Evolutionary conservation across 2,888 invertebrate genomes (phyloP), one percentile per base, ranked within the genome.

Genomic region (Oasisia sp.): DNA sequence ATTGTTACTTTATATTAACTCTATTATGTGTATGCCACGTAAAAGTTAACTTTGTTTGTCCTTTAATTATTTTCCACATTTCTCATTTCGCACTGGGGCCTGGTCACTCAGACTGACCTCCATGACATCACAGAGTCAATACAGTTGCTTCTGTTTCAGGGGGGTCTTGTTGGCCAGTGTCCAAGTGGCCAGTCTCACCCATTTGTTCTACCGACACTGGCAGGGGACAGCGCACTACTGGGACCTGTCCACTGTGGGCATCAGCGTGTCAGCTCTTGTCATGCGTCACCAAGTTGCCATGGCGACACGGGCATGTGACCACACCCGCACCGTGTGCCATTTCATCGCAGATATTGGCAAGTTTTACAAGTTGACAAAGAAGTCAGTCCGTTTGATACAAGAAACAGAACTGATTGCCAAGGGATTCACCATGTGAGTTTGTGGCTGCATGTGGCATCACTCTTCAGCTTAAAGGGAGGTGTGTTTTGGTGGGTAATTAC

Each of bases 341-440:
- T 91, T 91, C 32, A 56, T 91, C 74, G 32, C 32, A 14, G 74
- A 27, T 12, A 32, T 91, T 32, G 90, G 93, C 50, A 50, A 32
- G n/a, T 58, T 93, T 32, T 56, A 91, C 91, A 91, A 58, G 91
- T 58, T 93, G 45, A 58, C 90, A 12, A 90, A 44, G 38, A 93
- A 89, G 90, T 44, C 94, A 44, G 91, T 95, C 32, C 93, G 95
- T n/a, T 93, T 95, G 44, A 94, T 95, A 44, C 95, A 95, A 92
- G 95, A 95, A 93, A 93, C 94, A 5, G 95, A 95, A 91, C 94
- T 95, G n/a, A 94, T 95, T 38, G 94, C 94, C 2, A 93, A 95
- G 92, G 95, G 95, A 27, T 95, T 95, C 92, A 95, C 95, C 1
- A 91, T 95, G 95, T 95, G 93, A 95, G 95, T 94, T 74, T 74